Evolutionary conservation across 1,140 invertebrate species (phyloP), one percentile per base, ranked within the genome.

Genomic region (Bombus waltoni): DNA sequence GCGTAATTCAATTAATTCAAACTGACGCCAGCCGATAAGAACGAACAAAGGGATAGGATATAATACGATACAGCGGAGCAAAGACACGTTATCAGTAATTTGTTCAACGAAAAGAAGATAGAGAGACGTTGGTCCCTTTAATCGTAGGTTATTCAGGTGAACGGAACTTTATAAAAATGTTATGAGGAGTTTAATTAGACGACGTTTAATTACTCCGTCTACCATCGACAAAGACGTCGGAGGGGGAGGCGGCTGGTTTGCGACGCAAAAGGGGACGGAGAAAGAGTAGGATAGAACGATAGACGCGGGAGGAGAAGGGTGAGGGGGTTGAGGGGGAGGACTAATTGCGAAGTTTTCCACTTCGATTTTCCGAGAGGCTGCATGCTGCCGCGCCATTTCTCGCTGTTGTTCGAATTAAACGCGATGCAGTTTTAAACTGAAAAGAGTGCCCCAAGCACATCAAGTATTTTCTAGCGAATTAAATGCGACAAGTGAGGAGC

Each of bases 121-220:
- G 32, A 66, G 65, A 66, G 15, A 66, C 6, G 22, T 6, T 35
- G 15, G 32, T 57, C 32, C 38, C 70, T 68, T 80, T 73, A 71
- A 77, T 81, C 73, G 81, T 62, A 44, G 79, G 66, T 71, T 66
- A 62, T 78, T 86, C 57, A 77, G 80, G 42, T 66, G 89, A 90
- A 88, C 78, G 78, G 82, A 94, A 94, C 88, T 94, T 94, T 92
- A 91, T 91, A 94, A 94, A 94, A 94, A 94, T 94, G 93, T 94
- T 94, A 94, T 94, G 93, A 93, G 83, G 92, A 93, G 90, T 93
- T 94, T 91, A 93, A 94, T 93, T 93, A 83, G 85, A 85, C 76
- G 66, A 87, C 90, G 91, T 92, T 94, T 94, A 94, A 94, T 94
- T 94, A 93, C 92, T 90, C 76, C 86, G 81, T 80, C 90, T 86